These are phyloP conservation scores for Synergus japonicus DNA, from an alignment of 2,888 invertebrate genomes.

Conservation along the genomic window DNA sequence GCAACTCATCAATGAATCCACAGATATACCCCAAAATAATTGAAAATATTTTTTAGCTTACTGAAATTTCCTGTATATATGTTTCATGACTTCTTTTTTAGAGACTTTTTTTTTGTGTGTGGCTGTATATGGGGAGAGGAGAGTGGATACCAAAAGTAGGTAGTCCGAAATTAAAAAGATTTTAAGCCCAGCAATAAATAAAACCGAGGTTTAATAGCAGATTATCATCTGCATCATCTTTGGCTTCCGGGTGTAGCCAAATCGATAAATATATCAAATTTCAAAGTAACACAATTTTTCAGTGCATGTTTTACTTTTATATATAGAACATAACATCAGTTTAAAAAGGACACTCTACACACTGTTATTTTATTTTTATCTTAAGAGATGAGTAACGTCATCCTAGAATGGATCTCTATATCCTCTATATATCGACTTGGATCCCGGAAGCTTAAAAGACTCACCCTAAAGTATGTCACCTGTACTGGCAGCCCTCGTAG, in stretches of 20 bases:
- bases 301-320: neutral
- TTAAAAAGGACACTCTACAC: neutral
- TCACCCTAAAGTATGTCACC: conserved; percentile 82
- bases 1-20: no score
- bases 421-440: neutral
- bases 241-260: conserved; percentile 21
- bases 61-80: neutral
- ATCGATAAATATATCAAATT: conserved; percentile 9
- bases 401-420: neutral
- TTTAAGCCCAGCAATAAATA: neutral
- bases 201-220: neutral
- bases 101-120: no score
- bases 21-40: no score
- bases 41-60: neutral
- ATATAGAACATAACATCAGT: neutral
- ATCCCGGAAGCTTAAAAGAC: conserved; percentile 59
- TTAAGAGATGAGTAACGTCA: neutral
- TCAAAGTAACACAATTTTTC: neutral
- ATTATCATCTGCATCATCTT: conserved; percentile 8
- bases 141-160: no score
- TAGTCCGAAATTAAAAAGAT: neutral
- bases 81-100: no score
- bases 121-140: no score
- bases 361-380: neutral
- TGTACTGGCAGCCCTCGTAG: conserved; percentile 84